These are phyloP conservation scores for Molossus alvarezi DNA, from an alignment of 2,797 vertebrate genomes.

Conservation along the genomic window DNA sequence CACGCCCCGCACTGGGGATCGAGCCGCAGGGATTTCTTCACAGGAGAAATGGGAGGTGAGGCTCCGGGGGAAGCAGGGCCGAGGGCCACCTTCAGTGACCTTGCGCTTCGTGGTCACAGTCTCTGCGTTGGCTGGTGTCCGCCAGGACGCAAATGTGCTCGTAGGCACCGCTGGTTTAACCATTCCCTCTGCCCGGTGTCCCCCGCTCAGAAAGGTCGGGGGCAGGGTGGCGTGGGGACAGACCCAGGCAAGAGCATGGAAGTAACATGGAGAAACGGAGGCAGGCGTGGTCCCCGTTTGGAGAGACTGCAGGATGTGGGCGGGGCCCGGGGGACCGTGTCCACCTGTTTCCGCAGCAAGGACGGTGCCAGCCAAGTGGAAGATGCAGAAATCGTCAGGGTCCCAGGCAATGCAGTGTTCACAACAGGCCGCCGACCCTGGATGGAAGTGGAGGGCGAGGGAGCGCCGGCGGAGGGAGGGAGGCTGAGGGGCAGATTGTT, in stretches of 20 bases:
- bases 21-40: too few species aligned
- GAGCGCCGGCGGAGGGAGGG: accelerated
- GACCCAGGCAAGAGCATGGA: not conserved
- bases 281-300: accelerated
- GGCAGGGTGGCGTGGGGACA: not conserved
- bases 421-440: too few species aligned
- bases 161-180: not conserved
- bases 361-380: accelerated
- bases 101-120: not conserved
- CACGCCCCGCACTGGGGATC: too few species aligned
- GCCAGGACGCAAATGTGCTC: not conserved
- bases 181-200: not conserved
- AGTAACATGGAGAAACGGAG: accelerated
- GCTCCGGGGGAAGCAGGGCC: not conserved
- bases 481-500: too few species aligned
- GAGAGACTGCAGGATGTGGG: too few species aligned
- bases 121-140: not conserved
- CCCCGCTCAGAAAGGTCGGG: not conserved
- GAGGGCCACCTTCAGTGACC: not conserved
- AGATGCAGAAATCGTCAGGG: not conserved
- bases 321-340: not conserved
- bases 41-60: not conserved
- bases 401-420: too few species aligned
- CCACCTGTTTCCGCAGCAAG: not conserved
- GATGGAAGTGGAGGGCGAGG: not conserved